Conservation (phyloP, 2,113 vertebrate species). For the Larimichthys crocea region DNA sequence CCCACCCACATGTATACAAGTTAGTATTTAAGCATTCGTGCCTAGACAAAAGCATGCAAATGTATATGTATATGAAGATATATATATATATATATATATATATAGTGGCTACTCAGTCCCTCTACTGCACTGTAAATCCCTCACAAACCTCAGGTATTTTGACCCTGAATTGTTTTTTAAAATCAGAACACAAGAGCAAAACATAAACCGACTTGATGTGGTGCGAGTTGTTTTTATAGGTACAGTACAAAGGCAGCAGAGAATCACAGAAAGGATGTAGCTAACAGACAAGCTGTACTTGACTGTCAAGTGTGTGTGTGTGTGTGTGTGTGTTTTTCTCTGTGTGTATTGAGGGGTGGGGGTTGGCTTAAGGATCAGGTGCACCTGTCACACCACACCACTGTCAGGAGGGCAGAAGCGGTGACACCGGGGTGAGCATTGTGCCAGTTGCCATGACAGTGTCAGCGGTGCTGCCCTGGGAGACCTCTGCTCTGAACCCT, state of each 20-base stretch:
- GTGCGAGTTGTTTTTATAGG: neutral
- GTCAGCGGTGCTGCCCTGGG: slow-evolving; percentile 70
- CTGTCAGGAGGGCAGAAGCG: slow-evolving; percentile 71
- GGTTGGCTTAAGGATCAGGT: slow-evolving; percentile 66
- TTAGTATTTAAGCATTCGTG: slow-evolving; percentile 41
- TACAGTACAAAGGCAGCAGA: slow-evolving; percentile 22
- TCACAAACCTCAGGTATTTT: neutral
- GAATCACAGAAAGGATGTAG: slow-evolving; percentile 21
- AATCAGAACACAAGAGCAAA: slow-evolving; percentile 20
- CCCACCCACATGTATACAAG: slow-evolving; percentile 44
- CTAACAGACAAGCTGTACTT: slow-evolving; percentile 37
- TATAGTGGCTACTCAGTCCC: neutral
- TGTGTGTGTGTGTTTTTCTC: neutral
- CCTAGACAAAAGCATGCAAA: slow-evolving; percentile 10
- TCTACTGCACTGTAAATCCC: neutral
- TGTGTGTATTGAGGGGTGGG: slow-evolving; percentile 37
- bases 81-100: neutral
- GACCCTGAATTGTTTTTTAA: slow-evolving; percentile 15
- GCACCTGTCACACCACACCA: slow-evolving; percentile 79
- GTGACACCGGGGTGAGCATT: slow-evolving; percentile 72
- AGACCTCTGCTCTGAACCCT: slow-evolving; percentile 81
- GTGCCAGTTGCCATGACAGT: slow-evolving; percentile 82
- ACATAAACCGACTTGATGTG: slow-evolving; percentile 9
- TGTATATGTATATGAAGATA: neutral
- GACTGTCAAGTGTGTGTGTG: slow-evolving; percentile 35